Percentiles rank a stretch among this genome's conserved stretches.
Evolutionary conservation across 2,797 vertebrate species (phyloP).

Genomic region (Lagorchestes hirsutus): DNA sequence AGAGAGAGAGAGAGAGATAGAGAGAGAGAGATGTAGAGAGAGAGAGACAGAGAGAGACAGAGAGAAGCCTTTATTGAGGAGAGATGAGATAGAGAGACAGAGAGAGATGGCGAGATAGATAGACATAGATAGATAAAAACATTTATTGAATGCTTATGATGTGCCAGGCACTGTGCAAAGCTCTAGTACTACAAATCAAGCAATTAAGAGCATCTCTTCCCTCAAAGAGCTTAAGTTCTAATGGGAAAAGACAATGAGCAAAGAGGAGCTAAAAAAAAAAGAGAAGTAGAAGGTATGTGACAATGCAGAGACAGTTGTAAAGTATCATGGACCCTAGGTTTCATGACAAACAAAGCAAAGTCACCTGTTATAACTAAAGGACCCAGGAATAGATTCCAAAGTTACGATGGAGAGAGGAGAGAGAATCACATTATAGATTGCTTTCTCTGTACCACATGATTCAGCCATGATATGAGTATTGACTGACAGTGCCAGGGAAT

Average conservation of each 20-base stretch:
- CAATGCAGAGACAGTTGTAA: not conserved
- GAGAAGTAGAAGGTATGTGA: not conserved
- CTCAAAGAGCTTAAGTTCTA: not conserved
- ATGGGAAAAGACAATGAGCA: not conserved
- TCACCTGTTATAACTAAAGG: not conserved
- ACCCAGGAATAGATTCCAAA: not conserved
- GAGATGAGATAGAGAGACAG: too few species aligned
- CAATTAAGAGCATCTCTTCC: not conserved
- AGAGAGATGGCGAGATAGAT: too few species aligned
- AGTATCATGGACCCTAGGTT: not conserved
- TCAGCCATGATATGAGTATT: not conserved
- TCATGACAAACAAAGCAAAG: not conserved
- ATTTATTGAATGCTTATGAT: not conserved
- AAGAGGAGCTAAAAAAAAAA: not conserved
- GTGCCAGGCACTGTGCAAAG: not conserved
- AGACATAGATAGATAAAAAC: too few species aligned
- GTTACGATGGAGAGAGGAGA: not conserved
- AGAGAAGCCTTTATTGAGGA: too few species aligned
- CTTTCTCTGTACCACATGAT: not conserved
- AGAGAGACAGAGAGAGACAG: too few species aligned
- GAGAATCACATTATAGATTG: not conserved
- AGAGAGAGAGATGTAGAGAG: rapidly evolving
- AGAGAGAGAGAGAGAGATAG: rapidly evolving
- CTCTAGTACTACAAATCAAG: not conserved
- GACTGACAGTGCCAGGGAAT: not conserved